Conservation (phyloP, 2,888 invertebrate genomes). For the Lysandra coridon region DNA sequence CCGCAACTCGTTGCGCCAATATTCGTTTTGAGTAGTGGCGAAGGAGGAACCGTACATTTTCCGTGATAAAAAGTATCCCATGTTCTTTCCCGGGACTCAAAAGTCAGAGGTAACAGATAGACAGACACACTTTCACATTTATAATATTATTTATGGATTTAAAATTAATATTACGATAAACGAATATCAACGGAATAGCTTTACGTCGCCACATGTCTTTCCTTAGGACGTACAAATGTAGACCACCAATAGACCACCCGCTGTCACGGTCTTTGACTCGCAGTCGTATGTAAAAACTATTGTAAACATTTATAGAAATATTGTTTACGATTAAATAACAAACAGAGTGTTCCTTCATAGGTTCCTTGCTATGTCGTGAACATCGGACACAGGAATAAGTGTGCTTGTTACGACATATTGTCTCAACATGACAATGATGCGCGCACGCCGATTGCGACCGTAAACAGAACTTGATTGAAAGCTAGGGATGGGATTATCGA, state of each 20-base stretch:
- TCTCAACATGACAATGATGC: constrained; percentile 27
- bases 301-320: constrained; percentile 14
- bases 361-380: not conserved
- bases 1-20: no score
- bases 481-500: constrained; percentile 14
- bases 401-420: constrained; percentile 30
- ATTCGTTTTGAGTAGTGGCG: no score
- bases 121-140: no score
- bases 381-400: not conserved
- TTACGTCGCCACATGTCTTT: not conserved
- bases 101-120: no score
- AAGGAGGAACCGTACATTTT: no score
- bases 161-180: no score
- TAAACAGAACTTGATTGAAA: constrained; percentile 7
- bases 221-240: not conserved
- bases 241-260: constrained; percentile 19
- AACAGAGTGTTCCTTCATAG: not conserved
- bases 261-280: constrained; percentile 6
- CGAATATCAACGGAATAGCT: not conserved
- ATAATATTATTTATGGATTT: no score
- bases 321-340: not conserved
- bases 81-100: no score
- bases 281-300: constrained; percentile 6
- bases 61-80: no score
- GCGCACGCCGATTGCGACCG: constrained; percentile 21